phyloP scores from a whole-genome alignment of 2,888 invertebrate species.

The Coleophora deauratella region DNA sequence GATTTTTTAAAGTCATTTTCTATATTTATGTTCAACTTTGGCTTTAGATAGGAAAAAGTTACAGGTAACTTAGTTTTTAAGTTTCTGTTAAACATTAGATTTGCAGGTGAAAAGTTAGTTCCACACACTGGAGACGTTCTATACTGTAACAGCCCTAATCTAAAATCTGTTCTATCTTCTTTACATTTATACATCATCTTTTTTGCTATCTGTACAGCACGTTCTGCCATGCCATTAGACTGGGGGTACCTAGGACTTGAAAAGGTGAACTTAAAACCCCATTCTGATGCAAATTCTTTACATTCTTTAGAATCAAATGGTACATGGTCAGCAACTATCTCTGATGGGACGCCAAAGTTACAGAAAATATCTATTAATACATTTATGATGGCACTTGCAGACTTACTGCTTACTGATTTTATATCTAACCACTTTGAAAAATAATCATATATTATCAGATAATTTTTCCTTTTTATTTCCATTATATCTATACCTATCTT shows the following conservation, averaged over 20 bases:
- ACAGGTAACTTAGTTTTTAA: slow-evolving; percentile 7
- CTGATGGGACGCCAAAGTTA: slow-evolving; percentile 14
- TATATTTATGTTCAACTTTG: background rate
- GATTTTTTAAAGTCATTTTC: background rate
- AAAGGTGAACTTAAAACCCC: slow-evolving; percentile 8
- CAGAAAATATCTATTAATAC: slow-evolving; percentile 9
- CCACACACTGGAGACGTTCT: slow-evolving; percentile 6
- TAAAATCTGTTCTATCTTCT: slow-evolving; percentile 6
- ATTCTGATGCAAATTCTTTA: slow-evolving; percentile 6
- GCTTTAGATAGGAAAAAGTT: background rate
- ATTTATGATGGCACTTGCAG: slow-evolving; percentile 9
- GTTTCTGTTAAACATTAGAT: slow-evolving; percentile 8
- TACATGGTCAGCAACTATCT: slow-evolving; percentile 9
- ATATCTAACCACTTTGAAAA: slow-evolving; percentile 2
- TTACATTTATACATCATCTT: slow-evolving; percentile 4
- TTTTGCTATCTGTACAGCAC: slow-evolving; percentile 5
- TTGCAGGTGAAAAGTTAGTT: slow-evolving; percentile 5
- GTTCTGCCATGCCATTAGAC: slow-evolving; percentile 10
- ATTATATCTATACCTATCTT: slow-evolving; percentile 16
- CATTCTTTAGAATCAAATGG: slow-evolving; percentile 9
- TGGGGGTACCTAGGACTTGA: slow-evolving; percentile 8
- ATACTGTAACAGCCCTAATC: slow-evolving; percentile 6
- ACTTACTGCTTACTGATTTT: slow-evolving; percentile 11
- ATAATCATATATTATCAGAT: slow-evolving; percentile 10
- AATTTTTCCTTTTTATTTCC: slow-evolving; percentile 14